These are phyloP conservation scores for Sigmodon hispidus DNA, from an alignment of 2,113 vertebrate genomes.

Conservation along the genomic window DNA sequence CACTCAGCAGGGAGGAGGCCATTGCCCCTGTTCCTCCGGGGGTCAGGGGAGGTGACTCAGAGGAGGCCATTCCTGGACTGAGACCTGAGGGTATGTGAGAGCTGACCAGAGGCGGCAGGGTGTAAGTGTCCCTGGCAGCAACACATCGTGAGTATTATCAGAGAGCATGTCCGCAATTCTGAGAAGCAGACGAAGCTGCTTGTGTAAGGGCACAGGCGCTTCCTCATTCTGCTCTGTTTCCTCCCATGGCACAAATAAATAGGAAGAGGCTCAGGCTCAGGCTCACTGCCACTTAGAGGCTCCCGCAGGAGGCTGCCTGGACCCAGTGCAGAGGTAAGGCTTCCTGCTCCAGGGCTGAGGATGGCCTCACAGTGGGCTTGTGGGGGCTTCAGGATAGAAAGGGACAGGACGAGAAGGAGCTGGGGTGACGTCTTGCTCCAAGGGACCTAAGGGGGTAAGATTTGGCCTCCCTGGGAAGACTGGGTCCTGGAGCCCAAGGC, in stretches of 20 bases:
- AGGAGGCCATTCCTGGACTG: background rate
- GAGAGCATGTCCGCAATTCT: background rate
- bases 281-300: background rate
- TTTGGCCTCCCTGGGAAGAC: too few species aligned
- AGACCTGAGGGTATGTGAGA: background rate
- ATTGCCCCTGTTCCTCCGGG: too few species aligned
- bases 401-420: too few species aligned
- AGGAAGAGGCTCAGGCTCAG: background rate
- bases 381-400: background rate
- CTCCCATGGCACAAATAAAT: constrained; percentile 9
- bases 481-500: background rate
- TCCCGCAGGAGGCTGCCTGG: background rate
- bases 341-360: background rate
- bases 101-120: background rate
- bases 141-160: background rate
- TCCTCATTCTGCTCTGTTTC: constrained; percentile 23
- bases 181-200: background rate
- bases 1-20: background rate
- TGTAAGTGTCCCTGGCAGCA: background rate
- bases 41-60: too few species aligned
- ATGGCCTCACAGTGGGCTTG: background rate
- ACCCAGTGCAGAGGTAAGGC: background rate
- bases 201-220: background rate
- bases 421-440: background rate
- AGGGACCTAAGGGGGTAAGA: background rate